phyloP scores from a whole-genome alignment of 1,140 invertebrate species.

The Triops longicaudatus region DNA sequence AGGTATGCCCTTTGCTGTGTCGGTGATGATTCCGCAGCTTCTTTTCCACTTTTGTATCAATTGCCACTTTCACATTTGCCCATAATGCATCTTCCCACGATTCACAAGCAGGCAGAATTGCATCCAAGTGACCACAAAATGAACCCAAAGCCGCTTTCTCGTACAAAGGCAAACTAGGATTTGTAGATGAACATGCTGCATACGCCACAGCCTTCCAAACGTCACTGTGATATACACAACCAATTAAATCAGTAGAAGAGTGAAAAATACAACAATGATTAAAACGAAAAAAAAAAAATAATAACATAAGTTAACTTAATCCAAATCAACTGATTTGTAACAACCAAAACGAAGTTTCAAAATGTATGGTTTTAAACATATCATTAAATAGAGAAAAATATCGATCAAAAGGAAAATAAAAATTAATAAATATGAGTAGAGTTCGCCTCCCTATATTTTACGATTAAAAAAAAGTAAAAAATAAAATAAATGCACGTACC shows the following conservation, averaged over 20 bases:
- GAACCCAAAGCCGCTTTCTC: constrained; percentile 58
- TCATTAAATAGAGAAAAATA: no score
- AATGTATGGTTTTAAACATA: no score
- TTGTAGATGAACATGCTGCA: constrained; percentile 50
- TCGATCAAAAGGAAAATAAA: no score
- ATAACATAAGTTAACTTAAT: no score
- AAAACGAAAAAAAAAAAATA: neutral
- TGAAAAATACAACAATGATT: neutral
- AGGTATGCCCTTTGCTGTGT: constrained; percentile 28
- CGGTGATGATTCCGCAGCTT: constrained; percentile 48
- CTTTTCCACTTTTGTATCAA: constrained; percentile 75
- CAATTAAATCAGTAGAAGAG: constrained; percentile 17
- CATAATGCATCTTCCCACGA: constrained; percentile 85
- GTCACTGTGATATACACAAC: constrained; percentile 50
- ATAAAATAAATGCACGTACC: constrained; percentile 31
- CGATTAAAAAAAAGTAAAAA: constrained; percentile 22
- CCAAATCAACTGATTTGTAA: no score
- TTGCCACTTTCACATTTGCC: constrained; percentile 71
- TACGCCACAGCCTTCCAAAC: constrained; percentile 82
- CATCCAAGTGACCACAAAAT: constrained; percentile 72
- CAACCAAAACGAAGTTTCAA: no score
- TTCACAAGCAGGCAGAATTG: constrained; percentile 60
- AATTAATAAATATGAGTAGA: no score
- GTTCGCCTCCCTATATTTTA: no score
- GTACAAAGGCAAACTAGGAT: constrained; percentile 41